Evolutionary conservation across 1,140 invertebrate species (phyloP), one percentile per base, ranked within the genome.

Genomic region (Gonatopus flavifemur): DNA sequence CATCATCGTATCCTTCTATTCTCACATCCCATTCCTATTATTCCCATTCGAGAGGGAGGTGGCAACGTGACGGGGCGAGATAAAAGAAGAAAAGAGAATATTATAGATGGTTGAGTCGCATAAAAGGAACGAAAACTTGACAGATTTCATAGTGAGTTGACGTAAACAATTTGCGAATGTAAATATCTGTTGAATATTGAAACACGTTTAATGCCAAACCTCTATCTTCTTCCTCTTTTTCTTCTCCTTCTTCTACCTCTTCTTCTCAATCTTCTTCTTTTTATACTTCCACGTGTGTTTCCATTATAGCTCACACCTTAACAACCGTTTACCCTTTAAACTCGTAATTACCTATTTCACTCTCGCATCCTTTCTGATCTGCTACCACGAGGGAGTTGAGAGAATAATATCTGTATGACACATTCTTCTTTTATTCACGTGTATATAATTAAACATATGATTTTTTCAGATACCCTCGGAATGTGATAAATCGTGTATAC

Each of bases 161-260:
- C 73, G 70, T 76, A 76, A 76, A 76, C 73, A 76, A 74, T 76
- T 76, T 76, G 63, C 72, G 68, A 76, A 74, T 73, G 72, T 74
- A 74, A 76, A 76, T 76, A 74, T 60, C 71, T 69, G 70, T 71
- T 74, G 66, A 74, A 75, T 71, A 74, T 72, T 70, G 70, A 70
- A n/a, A 62, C 63, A 54, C 32, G 57, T 50, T n/a, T n/a, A n/a
- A n/a, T n/a, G n/a, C n/a, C n/a, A n/a, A n/a, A n/a, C n/a, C n/a
- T n/a, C n/a, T n/a, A n/a, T n/a, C n/a, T n/a, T n/a, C n/a, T n/a
- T n/a, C n/a, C n/a, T n/a, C n/a, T n/a, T n/a, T n/a, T n/a, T n/a
- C n/a, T n/a, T n/a, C n/a, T n/a, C n/a, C n/a, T n/a, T n/a, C n/a
- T n/a, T n/a, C n/a, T n/a, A n/a, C n/a, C n/a, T n/a, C n/a, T n/a